These are phyloP conservation scores for Lithophane ornitopus DNA, from an alignment of 2,888 invertebrate species.

Conservation along the genomic window DNA sequence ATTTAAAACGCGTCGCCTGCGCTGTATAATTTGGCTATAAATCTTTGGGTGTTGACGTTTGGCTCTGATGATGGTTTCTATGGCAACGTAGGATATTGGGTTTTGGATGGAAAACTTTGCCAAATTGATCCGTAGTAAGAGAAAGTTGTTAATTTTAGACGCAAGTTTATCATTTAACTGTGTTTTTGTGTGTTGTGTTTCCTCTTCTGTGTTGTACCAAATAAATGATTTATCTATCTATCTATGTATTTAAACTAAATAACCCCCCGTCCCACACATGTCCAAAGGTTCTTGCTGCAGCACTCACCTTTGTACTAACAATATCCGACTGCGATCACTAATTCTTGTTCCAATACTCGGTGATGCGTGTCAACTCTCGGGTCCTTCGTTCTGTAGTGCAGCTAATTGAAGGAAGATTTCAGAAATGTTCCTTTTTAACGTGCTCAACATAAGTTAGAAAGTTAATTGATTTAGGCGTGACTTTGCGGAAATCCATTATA, in stretches of 20 bases:
- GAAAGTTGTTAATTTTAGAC: neutral
- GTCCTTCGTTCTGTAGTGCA: neutral
- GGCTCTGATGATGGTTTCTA: slow-evolving; percentile 3
- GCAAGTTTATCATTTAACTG: too few relatives aligned
- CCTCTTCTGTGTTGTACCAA: too few relatives aligned
- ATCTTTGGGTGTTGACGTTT: slow-evolving; percentile 47
- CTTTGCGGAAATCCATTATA: too few relatives aligned
- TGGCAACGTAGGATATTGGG: neutral
- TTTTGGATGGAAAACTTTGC: too few relatives aligned
- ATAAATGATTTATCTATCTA: too few relatives aligned
- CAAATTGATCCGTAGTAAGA: too few relatives aligned
- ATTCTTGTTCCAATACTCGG: neutral
- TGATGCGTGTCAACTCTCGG: neutral
- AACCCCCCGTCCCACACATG: neutral
- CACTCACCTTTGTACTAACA: neutral
- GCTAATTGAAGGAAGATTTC: neutral
- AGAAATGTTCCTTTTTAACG: neutral
- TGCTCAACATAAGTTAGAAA: neutral
- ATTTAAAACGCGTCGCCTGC: slow-evolving; percentile 57
- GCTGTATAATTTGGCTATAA: slow-evolving; percentile 49
- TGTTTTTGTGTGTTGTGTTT: too few relatives aligned
- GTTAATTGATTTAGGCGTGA: too few relatives aligned
- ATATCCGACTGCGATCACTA: neutral
- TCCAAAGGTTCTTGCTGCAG: neutral
- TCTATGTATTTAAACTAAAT: too few relatives aligned